These are phyloP conservation scores for Gasterosteus aculeatus DNA, from an alignment of 2,113 vertebrate genomes.

Conservation along the genomic window DNA sequence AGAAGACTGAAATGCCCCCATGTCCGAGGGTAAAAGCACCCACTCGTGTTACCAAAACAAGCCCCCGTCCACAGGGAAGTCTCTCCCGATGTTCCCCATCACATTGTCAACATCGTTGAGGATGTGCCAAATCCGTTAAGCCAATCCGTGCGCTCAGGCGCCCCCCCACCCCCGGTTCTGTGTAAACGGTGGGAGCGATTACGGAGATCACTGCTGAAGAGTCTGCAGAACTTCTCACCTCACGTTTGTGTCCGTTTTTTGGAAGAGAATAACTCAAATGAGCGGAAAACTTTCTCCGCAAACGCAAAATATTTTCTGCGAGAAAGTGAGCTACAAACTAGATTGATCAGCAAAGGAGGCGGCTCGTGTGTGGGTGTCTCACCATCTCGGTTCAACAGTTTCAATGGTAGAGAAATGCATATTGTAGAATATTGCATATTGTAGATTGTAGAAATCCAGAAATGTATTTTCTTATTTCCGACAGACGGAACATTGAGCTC, in stretches of 20 bases:
- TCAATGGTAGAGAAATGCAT: background rate
- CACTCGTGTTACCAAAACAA: slow-evolving; percentile 40
- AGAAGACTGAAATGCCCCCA: slow-evolving; percentile 19
- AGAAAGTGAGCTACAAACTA: background rate
- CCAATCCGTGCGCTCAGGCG: slow-evolving; percentile 11
- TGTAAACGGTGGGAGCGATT: background rate
- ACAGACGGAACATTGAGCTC: slow-evolving; percentile 4
- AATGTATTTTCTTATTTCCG: background rate
- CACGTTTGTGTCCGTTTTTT: background rate
- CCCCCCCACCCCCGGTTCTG: background rate
- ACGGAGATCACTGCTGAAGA: background rate
- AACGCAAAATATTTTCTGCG: background rate
- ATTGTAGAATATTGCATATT: no score
- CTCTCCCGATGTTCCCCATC: slow-evolving; percentile 26
- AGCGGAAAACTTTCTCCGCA: background rate
- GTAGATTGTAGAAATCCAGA: background rate
- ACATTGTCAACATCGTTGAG: slow-evolving; percentile 55
- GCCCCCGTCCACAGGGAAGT: slow-evolving; percentile 25
- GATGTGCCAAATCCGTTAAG: slow-evolving; percentile 57
- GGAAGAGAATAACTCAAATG: background rate
- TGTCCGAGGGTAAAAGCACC: slow-evolving; percentile 32
- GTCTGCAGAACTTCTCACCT: background rate
- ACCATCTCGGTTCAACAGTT: background rate
- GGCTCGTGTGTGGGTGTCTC: background rate
- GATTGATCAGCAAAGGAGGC: background rate